Base-by-base conservation (phyloP, 2,797 vertebrate genomes). In the Falco cherrug region DNA sequence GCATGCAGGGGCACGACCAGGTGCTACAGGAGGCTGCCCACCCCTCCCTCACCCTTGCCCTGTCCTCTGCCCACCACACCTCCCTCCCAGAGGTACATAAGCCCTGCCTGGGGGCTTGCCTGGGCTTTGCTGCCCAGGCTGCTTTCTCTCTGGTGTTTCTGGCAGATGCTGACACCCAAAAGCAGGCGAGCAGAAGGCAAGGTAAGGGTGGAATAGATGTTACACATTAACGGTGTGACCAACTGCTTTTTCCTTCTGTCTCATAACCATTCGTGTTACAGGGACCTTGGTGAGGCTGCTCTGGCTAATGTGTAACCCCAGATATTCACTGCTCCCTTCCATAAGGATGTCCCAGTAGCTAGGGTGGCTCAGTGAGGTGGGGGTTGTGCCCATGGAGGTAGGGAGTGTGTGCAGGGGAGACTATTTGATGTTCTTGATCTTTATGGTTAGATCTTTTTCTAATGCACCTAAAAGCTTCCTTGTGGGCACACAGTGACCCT, bases 291-390 rank as follows among this genome's bases (percentile, higher is more conserved):
- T 43, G 63, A 3, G 11, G 57, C 69, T 24, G 79, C 57, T 29
- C 90, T 96, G 90, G 94, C 90, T 96, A 97, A 96, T 96, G 68
- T 96, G 86, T 96, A 96, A 96, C 7, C 90, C 77, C 80, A 51
- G 86, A 19, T 53, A 41, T 51, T n/a, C 2, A 3, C 88, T 59
- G 77, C 63, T 89, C 20, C 74, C 69, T 73, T 75, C 85, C 84
- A 9, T 1, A 12, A 69, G 81, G 70, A 84, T 96, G 84, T 89
- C 74, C 90, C 54, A 79, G 96, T 84, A 92, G 74, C 89, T 48
- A 93, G 68, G 93, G 67, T 86, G 94, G 63, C 77, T 78, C 1
- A 0, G 39, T n/a, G 61, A 67, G 84, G 22, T 33, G 69, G 69
- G 53, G 69, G 37, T 28, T 75, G 67, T 68, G 64, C 50, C 57